These are phyloP conservation scores for Pantherophis vulpinus DNA, from an alignment of 2,797 vertebrate genomes.

Conservation along the genomic window DNA sequence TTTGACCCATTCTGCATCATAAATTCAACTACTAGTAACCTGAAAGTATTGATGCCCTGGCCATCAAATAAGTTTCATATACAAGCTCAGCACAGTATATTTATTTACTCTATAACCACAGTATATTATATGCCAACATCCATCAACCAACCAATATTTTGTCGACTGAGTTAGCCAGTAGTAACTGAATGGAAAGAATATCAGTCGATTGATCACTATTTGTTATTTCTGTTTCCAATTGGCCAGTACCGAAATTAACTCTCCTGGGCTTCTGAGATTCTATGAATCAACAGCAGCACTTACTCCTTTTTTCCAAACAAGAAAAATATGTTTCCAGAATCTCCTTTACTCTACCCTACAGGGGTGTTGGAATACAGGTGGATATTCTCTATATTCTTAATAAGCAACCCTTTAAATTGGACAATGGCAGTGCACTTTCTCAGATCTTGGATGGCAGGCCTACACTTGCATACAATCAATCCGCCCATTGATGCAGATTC, in stretches of 20 bases:
- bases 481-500: too few species aligned
- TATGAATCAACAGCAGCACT: neutral
- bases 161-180: neutral
- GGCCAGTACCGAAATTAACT: neutral
- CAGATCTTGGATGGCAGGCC: too few species aligned
- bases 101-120: neutral
- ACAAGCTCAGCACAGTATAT: neutral
- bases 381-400: neutral
- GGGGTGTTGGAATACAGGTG: neutral
- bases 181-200: neutral
- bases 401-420: neutral
- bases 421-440: neutral
- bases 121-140: neutral
- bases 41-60: neutral
- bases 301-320: neutral
- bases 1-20: neutral
- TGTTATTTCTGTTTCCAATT: neutral
- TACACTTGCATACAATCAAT: too few species aligned
- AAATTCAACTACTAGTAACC: neutral
- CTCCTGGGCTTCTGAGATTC: neutral
- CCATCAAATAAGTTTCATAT: neutral
- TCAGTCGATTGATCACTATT: neutral
- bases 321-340: neutral
- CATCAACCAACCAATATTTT: neutral
- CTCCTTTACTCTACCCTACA: neutral